phyloP scores from a whole-genome alignment of 2,797 vertebrate genomes.

The Adelosebastes latens region DNA sequence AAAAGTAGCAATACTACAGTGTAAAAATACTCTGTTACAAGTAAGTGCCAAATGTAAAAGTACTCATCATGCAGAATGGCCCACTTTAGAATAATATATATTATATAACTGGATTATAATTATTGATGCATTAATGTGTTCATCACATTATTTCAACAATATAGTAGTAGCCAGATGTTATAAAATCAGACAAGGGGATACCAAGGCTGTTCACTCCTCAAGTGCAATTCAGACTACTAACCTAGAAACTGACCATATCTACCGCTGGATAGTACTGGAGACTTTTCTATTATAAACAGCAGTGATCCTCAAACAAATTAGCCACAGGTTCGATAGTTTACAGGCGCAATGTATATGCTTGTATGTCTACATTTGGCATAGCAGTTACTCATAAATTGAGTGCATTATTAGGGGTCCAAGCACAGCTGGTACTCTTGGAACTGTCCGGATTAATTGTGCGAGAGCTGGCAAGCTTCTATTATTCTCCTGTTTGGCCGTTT shows the following conservation, averaged over 20 bases:
- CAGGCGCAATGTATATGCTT: background rate
- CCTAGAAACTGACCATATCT: background rate
- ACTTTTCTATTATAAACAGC: background rate
- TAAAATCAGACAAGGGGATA: background rate
- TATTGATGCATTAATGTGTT: too few relatives aligned
- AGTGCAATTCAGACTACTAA: background rate
- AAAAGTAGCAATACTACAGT: too few relatives aligned
- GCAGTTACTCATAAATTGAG: background rate
- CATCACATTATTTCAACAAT: background rate
- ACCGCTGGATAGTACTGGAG: too few relatives aligned
- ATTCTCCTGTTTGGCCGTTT: background rate
- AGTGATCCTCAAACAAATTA: background rate
- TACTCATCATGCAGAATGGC: too few relatives aligned
- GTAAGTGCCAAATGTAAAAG: too few relatives aligned
- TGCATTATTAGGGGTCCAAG: background rate
- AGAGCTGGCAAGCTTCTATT: background rate
- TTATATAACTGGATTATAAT: too few relatives aligned
- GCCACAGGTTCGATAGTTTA: background rate
- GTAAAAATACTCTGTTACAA: too few relatives aligned
- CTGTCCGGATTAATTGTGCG: background rate
- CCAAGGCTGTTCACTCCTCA: background rate
- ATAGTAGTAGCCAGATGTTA: background rate
- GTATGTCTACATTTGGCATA: background rate
- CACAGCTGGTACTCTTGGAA: background rate
- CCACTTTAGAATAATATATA: too few relatives aligned